Base-by-base conservation (phyloP, 1,140 invertebrate genomes). In the Rhopalosiphum padi region DNA sequence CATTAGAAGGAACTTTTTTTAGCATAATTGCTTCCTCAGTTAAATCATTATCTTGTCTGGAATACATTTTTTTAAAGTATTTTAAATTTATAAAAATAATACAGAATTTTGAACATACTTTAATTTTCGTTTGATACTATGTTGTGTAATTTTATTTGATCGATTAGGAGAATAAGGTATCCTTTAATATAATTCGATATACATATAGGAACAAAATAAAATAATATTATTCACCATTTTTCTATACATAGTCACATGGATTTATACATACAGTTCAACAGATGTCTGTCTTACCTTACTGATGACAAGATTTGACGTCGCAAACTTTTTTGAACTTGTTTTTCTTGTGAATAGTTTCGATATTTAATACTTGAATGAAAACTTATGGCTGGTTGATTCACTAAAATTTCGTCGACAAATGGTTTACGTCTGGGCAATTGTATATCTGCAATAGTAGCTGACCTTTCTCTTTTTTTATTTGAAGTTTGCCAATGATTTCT, bases 361-460 rank as follows among this genome's bases (percentile, higher is more conserved):
- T 93, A 93, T 85, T 93, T 93, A 41, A 93, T 93, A 53, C 91
- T 93, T 18, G 91, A 93, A 86, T 93, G 91, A 55, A 93, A 93
- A 94, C 51, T 95, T 94, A 68, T 95, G 94, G 86, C 94, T 94
- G 94, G 30, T 94, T 95, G 94, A 94, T 95, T 55, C 95, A 94
- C 15, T 94, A 94, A 8, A 95, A 94, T 51, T 95, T 94, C 35
- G 95, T 95, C 94, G 95, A 94, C 94, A 95, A 94, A 93, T 95
- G 94, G 94, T 95, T 95, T 91, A 95, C 94, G 0, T 95, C 95
- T 3, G 95, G 95, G 48, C 95, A 95, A 18, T 95, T 95, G 86
- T 93, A 95, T 94, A 86, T 95, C 94, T 46, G 95, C 82, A 55
- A 95, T 94, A 11, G 95, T 95, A 18, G 95, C 95, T 30, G 91